A percentile compares a stretch with the other conserved stretches of the same genome.
Evolutionary conservation across 2,888 invertebrate genomes (phyloP).

Genomic region (Encarsia formosa): DNA sequence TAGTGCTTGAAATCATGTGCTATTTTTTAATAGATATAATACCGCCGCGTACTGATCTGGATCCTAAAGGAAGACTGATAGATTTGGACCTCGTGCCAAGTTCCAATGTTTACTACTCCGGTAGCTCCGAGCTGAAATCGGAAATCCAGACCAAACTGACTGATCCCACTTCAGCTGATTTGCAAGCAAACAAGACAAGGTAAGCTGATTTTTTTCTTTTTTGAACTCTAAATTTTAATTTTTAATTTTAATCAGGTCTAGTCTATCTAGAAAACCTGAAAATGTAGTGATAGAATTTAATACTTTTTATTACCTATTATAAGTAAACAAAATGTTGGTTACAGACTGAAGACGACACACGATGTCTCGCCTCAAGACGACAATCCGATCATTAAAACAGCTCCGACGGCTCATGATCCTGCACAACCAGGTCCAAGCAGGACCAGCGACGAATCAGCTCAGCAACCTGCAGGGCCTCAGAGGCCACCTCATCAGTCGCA

Average conservation of each 20-base stretch:
- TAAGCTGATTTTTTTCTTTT: too few relatives aligned
- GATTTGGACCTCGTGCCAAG: conserved; percentile 76
- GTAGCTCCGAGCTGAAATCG: conserved; percentile 56
- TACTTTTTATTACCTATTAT: neutral
- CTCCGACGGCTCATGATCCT: too few relatives aligned
- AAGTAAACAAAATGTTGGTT: neutral
- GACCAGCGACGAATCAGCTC: neutral
- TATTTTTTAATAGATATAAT: conserved; percentile 63
- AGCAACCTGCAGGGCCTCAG: neutral
- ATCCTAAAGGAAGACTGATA: conserved; percentile 60
- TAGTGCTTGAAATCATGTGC: too few relatives aligned
- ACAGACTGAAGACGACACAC: conserved; percentile 10
- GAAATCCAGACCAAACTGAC: conserved; percentile 62
- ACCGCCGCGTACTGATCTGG: conserved; percentile 73
- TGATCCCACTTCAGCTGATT: conserved; percentile 64
- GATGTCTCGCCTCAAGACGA: neutral
- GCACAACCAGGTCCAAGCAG: neutral
- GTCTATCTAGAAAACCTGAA: neutral
- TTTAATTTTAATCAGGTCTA: too few relatives aligned
- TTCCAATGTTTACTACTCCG: conserved; percentile 65
- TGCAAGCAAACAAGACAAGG: conserved; percentile 68
- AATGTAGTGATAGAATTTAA: conserved; percentile 3
- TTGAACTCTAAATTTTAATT: too few relatives aligned
- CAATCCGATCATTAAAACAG: neutral
- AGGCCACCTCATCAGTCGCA: neutral